These are phyloP conservation scores for Ailurus styani DNA, from an alignment of 2,113 vertebrate species.

Conservation along the genomic window DNA sequence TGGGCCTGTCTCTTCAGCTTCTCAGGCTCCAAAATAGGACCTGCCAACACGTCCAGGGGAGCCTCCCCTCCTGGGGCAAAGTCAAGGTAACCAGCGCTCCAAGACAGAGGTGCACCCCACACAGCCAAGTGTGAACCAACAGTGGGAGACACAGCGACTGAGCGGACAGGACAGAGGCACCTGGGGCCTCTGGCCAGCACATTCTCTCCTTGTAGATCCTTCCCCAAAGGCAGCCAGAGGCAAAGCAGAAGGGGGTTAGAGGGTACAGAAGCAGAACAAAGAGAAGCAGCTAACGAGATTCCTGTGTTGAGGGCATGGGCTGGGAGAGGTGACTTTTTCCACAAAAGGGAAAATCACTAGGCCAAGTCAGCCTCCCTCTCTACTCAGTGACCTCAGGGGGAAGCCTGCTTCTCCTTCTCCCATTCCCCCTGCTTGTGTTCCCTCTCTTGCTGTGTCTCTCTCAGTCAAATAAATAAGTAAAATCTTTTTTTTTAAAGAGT, in stretches of 20 bases:
- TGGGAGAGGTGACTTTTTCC: neutral
- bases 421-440: too few species aligned
- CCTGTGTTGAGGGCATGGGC: neutral
- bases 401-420: too few species aligned
- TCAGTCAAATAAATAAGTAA: too few species aligned
- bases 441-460: too few species aligned
- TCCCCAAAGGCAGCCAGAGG: neutral
- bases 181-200: neutral
- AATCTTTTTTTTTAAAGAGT: too few species aligned
- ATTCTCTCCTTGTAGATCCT: neutral
- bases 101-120: neutral
- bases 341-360: neutral
- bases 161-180: neutral
- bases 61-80: neutral
- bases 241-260: neutral
- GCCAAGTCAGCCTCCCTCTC: neutral
- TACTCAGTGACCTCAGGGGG: neutral
- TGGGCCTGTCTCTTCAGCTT: neutral
- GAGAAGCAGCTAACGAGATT: neutral
- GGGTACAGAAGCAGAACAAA: neutral
- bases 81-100: neutral
- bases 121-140: neutral
- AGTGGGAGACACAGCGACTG: neutral
- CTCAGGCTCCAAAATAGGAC: neutral
- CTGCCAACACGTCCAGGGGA: neutral